Evolutionary conservation across 2,113 vertebrate genomes (phyloP).

Genomic region (Merops nubicus): DNA sequence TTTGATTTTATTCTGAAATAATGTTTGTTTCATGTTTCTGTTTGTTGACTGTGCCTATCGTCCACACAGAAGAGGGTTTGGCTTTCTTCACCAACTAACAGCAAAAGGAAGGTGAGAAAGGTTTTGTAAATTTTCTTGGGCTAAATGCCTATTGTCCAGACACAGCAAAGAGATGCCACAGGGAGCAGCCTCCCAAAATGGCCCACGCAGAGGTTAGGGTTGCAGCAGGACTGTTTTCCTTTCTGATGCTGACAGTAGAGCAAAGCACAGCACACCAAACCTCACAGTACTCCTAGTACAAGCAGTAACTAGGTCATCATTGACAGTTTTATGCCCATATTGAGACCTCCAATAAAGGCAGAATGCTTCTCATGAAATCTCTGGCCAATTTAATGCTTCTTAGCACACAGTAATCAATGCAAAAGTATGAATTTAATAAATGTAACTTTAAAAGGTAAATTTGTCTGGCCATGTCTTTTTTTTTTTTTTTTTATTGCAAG

Average conservation of each 20-base stretch:
- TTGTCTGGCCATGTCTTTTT: not conserved
- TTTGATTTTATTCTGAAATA: not conserved
- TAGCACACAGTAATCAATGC: not conserved
- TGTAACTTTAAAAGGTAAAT: not conserved
- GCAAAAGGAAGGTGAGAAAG: not conserved
- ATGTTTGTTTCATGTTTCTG: not conserved
- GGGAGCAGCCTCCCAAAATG: not conserved
- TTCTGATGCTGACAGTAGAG: not conserved
- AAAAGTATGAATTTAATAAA: not conserved
- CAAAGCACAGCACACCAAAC: rapidly evolving
- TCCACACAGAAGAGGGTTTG: not conserved
- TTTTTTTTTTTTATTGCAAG: not conserved
- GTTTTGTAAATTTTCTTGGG: not conserved
- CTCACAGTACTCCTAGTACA: not conserved
- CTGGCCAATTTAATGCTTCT: not conserved
- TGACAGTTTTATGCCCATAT: not conserved
- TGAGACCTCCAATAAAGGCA: not conserved
- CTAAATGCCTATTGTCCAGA: not conserved
- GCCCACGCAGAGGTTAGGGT: not conserved
- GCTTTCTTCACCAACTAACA: not conserved
- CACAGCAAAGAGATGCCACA: not conserved
- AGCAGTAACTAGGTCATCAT: not conserved
- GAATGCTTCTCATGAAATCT: not conserved
- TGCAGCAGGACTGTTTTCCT: not conserved
- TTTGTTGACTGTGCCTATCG: not conserved